Evolutionary conservation across 1,140 invertebrate genomes (phyloP).

Genomic region (Chlorops oryzae): DNA sequence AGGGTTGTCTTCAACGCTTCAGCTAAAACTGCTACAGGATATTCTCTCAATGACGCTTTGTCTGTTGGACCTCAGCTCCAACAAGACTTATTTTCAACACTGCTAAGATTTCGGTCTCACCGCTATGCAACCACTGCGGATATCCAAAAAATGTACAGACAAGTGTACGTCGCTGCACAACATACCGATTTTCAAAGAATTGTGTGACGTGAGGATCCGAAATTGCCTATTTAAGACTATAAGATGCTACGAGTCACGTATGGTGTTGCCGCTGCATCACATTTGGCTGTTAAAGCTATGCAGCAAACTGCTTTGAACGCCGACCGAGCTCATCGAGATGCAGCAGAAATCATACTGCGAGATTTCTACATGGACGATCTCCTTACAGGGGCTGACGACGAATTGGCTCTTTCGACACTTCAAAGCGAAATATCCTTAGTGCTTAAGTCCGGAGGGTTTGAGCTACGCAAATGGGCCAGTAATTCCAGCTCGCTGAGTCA

Average conservation of each 20-base stretch:
- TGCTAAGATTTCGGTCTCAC: constrained; percentile 21
- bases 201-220: constrained; percentile 35
- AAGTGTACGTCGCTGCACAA: constrained; percentile 14
- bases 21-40: constrained; percentile 10
- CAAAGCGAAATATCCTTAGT: too few species aligned
- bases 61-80: constrained; percentile 6
- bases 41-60: constrained; percentile 37
- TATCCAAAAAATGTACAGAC: constrained; percentile 21
- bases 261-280: constrained; percentile 35
- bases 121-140: constrained; percentile 17
- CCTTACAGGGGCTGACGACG: too few species aligned
- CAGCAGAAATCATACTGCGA: constrained; percentile 5
- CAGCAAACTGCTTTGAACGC: constrained; percentile 30
- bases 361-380: background rate
- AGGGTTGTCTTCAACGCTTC: constrained; percentile 15
- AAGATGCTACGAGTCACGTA: constrained; percentile 27
- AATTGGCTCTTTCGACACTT: too few species aligned
- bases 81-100: background rate
- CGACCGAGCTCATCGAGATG: constrained; percentile 17
- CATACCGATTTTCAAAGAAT: constrained; percentile 32
- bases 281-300: constrained; percentile 31
- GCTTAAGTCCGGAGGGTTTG: too few species aligned
- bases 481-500: too few species aligned
- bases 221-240: constrained; percentile 9
- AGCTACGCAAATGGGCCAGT: too few species aligned